Percentiles rank a stretch among this genome's conserved stretches.
phyloP scores from a whole-genome alignment of 1,140 invertebrate species.

The Drosophila trapezifrons region DNA sequence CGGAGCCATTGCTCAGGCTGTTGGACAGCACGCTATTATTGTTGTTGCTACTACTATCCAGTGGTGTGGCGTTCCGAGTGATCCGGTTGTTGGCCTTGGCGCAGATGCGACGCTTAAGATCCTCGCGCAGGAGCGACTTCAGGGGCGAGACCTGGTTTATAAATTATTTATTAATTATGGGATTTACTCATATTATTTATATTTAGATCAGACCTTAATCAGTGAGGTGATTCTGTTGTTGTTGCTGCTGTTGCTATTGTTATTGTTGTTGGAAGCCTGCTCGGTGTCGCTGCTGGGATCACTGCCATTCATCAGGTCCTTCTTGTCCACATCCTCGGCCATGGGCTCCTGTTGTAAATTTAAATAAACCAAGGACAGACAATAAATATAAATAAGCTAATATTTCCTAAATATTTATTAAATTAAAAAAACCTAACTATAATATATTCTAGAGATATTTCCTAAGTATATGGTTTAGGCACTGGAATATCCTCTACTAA shows the following conservation, averaged over 20 bases:
- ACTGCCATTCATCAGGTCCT: slow-evolving; percentile 59
- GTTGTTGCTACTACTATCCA: slow-evolving; percentile 69
- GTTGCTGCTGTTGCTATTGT: slow-evolving; percentile 37
- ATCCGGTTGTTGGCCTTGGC: slow-evolving; percentile 86
- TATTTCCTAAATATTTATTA: not conserved
- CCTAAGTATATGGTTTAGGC: too few relatives aligned
- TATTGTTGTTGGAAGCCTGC: slow-evolving; percentile 68
- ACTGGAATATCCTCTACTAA: too few relatives aligned
- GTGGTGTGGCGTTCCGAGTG: slow-evolving; percentile 77
- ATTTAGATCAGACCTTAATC: slow-evolving; percentile 72
- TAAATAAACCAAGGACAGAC: not conserved
- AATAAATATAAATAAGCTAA: not conserved
- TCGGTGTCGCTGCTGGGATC: slow-evolving; percentile 74
- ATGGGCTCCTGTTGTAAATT: slow-evolving; percentile 45
- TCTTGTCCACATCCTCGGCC: slow-evolving; percentile 53
- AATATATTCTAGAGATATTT: too few relatives aligned
- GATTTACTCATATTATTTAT: too few relatives aligned
- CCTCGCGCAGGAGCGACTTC: slow-evolving; percentile 92
- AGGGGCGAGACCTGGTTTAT: slow-evolving; percentile 89
- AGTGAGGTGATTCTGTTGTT: slow-evolving; percentile 82
- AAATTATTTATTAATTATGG: not conserved
- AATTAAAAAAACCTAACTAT: too few relatives aligned
- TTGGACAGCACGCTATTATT: slow-evolving; percentile 76
- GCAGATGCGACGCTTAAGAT: slow-evolving; percentile 90
- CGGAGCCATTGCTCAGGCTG: slow-evolving; percentile 53